Percentiles rank a stretch among this genome's conserved stretches.
These are phyloP conservation scores for Seriola aureovittata DNA, from an alignment of 2,113 vertebrate genomes.

Conservation along the genomic window DNA sequence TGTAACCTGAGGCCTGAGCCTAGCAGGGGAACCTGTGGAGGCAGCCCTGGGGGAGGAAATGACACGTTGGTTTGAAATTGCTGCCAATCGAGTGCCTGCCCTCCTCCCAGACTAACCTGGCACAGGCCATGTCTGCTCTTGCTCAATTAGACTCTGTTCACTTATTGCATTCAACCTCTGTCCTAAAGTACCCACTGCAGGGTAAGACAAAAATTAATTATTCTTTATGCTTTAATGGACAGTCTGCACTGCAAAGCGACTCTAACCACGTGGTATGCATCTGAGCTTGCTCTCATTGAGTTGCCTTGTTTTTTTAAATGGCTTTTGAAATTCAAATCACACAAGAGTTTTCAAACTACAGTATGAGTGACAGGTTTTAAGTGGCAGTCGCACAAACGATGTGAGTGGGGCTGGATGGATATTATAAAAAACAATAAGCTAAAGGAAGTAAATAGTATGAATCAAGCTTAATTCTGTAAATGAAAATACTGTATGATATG, in stretches of 20 bases:
- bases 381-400: constrained; percentile 14
- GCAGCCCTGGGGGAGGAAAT: constrained; percentile 72
- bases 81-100: constrained; percentile 70
- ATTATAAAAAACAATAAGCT: constrained; percentile 4
- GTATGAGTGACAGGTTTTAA: constrained; percentile 2
- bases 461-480: constrained; percentile 41
- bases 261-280: not conserved
- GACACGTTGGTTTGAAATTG: constrained; percentile 79
- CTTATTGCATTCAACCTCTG: constrained; percentile 38
- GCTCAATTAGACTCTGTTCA: constrained; percentile 55
- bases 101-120: constrained; percentile 57
- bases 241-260: constrained; percentile 25
- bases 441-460: constrained; percentile 21
- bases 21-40: constrained; percentile 67
- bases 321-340: constrained; percentile 31
- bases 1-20: constrained; percentile 79
- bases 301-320: constrained; percentile 18
- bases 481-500: constrained; percentile 10
- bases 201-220: constrained; percentile 4
- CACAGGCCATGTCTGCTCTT: constrained; percentile 54
- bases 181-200: constrained; percentile 27
- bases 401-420: constrained; percentile 2
- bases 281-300: constrained; percentile 4
- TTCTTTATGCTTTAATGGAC: constrained; percentile 20
- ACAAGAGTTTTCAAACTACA: constrained; percentile 34